phyloP scores from a whole-genome alignment of 2,113 vertebrate species.

The Hassar affinis region DNA sequence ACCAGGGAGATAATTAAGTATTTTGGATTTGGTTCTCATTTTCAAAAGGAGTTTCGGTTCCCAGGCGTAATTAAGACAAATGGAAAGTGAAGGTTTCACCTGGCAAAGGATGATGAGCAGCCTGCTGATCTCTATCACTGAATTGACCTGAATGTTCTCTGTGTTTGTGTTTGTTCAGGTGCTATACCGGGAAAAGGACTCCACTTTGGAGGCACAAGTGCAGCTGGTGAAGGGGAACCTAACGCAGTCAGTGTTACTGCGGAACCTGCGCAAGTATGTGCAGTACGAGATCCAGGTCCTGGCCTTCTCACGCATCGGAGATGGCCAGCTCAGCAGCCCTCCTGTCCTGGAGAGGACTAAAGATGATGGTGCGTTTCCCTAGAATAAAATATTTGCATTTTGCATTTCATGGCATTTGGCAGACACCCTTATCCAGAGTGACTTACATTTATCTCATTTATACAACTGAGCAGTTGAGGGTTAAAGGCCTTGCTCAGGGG shows the following conservation, averaged over 20 bases:
- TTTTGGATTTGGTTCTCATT: too few relatives aligned
- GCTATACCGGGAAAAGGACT: slow-evolving; percentile 77
- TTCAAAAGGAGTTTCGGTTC: too few relatives aligned
- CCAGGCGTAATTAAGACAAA: slow-evolving; percentile 30
- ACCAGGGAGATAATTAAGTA: too few relatives aligned
- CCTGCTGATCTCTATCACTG: not conserved
- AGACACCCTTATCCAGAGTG: too few relatives aligned
- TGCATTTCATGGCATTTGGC: too few relatives aligned
- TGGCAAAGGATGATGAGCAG: not conserved
- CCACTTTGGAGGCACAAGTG: slow-evolving; percentile 70
- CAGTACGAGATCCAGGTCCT: slow-evolving; percentile 84
- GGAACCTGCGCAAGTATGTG: slow-evolving; percentile 78
- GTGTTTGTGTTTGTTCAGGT: slow-evolving; percentile 69
- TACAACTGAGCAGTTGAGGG: too few relatives aligned
- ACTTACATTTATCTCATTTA: too few relatives aligned
- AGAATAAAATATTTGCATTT: not conserved
- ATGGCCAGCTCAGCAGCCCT: slow-evolving; percentile 80
- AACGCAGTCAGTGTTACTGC: slow-evolving; percentile 75
- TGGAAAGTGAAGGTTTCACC: not conserved
- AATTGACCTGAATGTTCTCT: not conserved
- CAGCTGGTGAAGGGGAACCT: slow-evolving; percentile 80
- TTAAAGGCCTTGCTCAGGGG: too few relatives aligned
- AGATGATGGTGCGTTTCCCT: slow-evolving; percentile 81
- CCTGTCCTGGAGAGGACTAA: slow-evolving; percentile 80
- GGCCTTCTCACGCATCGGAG: slow-evolving; percentile 86